Conservation (phyloP, 2,888 invertebrate species). For the Tuberolachnus salignus region DNA sequence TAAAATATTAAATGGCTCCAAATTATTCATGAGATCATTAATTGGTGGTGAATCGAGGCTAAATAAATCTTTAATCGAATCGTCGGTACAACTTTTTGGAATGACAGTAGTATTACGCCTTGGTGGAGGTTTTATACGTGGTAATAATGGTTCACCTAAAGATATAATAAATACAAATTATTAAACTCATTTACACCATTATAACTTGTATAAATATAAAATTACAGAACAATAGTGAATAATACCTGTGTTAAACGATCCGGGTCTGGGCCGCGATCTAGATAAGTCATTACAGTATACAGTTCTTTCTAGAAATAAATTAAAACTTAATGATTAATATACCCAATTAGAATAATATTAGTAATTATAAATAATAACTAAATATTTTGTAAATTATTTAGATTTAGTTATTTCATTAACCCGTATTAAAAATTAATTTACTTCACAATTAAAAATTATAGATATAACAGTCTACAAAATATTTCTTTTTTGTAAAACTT, state of each 20-base stretch:
- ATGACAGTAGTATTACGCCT: constrained; percentile 59
- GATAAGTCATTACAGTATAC: constrained; percentile 64
- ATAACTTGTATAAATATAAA: background rate
- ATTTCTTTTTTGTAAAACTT: too few relatives aligned
- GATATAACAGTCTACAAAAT: too few relatives aligned
- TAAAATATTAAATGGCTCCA: constrained; percentile 50
- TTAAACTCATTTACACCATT: constrained; percentile 17
- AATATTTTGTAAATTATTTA: too few relatives aligned
- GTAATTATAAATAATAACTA: too few relatives aligned
- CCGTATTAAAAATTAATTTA: too few relatives aligned
- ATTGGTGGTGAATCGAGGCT: constrained; percentile 57
- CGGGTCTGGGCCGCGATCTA: constrained; percentile 66
- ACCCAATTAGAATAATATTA: too few relatives aligned
- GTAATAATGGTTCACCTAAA: constrained; percentile 59
- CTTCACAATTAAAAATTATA: too few relatives aligned
- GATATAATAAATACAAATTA: constrained; percentile 4
- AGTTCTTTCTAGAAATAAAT: constrained; percentile 26
- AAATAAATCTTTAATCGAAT: constrained; percentile 56
- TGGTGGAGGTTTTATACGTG: constrained; percentile 61
- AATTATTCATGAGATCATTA: constrained; percentile 49
- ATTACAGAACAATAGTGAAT: background rate
- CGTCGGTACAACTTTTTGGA: constrained; percentile 54
- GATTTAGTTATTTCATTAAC: too few relatives aligned
- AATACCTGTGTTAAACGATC: constrained; percentile 64
- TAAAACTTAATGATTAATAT: background rate